Evolutionary conservation across 1,140 invertebrate species (phyloP).

Genomic region (Danaus plexippus): DNA sequence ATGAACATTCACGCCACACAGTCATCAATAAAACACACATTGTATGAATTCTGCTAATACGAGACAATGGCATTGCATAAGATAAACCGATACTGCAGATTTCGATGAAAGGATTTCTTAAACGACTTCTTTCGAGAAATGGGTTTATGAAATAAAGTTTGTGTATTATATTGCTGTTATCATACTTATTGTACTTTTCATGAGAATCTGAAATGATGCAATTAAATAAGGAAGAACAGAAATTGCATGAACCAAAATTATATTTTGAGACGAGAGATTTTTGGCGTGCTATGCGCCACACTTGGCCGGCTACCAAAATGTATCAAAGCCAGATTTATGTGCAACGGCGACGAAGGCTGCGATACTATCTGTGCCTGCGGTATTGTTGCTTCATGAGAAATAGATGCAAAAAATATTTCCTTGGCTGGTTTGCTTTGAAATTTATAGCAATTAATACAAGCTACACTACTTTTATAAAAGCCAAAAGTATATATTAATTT

Average conservation of each 20-base stretch:
- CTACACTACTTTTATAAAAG: too few species aligned
- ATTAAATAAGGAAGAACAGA: slow-evolving; percentile 1
- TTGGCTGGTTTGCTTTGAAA: too few species aligned
- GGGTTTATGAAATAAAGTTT: too few species aligned
- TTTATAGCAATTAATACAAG: too few species aligned
- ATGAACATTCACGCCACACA: slow-evolving; percentile 10
- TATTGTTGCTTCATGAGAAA: slow-evolving; percentile 48
- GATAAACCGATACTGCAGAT: slow-evolving; percentile 2
- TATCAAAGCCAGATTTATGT: slow-evolving; percentile 70
- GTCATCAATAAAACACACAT: slow-evolving; percentile 25
- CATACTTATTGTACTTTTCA: too few species aligned
- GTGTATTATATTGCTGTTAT: too few species aligned
- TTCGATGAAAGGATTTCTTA: too few species aligned
- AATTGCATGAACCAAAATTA: slow-evolving; percentile 15
- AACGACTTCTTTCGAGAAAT: too few species aligned
- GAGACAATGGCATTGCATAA: slow-evolving; percentile 18
- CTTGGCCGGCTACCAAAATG: slow-evolving; percentile 67
- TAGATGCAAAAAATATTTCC: slow-evolving; percentile 13
- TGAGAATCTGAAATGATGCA: too few species aligned
- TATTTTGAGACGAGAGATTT: slow-evolving; percentile 19
- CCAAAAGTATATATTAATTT: too few species aligned
- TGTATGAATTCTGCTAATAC: slow-evolving; percentile 17
- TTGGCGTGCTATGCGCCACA: slow-evolving; percentile 29
- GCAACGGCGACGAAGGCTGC: slow-evolving; percentile 48
- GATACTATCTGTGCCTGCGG: slow-evolving; percentile 49